Percentiles rank a stretch among this genome's conserved stretches.
These are phyloP conservation scores for Eleutherodactylus coqui DNA, from an alignment of 2,797 vertebrate genomes.

Conservation along the genomic window DNA sequence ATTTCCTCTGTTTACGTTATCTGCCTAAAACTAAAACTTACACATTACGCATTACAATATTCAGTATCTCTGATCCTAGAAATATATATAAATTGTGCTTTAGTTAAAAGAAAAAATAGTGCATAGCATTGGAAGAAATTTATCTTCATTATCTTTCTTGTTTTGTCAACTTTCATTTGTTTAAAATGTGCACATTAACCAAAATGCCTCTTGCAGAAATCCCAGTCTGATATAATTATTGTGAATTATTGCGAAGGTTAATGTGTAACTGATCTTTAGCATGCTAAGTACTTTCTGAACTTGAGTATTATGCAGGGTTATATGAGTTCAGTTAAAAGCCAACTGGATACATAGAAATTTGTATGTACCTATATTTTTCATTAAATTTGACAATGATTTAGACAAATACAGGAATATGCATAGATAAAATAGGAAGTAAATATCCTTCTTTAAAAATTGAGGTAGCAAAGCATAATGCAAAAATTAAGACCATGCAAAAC, in stretches of 20 bases:
- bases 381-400: background rate
- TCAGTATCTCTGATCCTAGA: conserved; percentile 8
- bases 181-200: conserved; percentile 57
- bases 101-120: conserved; percentile 31
- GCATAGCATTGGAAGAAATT: conserved; percentile 36
- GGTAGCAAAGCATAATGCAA: too few relatives aligned
- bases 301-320: background rate
- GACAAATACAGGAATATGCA: background rate
- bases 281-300: conserved; percentile 39
- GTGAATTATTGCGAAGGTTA: conserved; percentile 58
- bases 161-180: conserved; percentile 62
- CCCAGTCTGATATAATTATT: conserved; percentile 58
- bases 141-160: conserved; percentile 56
- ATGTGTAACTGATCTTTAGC: conserved; percentile 41
- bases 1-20: conserved; percentile 24
- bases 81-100: conserved; percentile 32
- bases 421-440: too few relatives aligned
- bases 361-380: background rate
- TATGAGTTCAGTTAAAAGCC: conserved; percentile 6
- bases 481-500: too few relatives aligned
- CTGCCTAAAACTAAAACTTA: background rate
- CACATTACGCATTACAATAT: conserved; percentile 1
- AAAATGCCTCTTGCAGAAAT: conserved; percentile 55
- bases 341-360: background rate
- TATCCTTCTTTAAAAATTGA: background rate